Percentiles rank a stretch among this genome's conserved stretches.
These are phyloP conservation scores for Danio tinwini DNA, from an alignment of 2,797 vertebrate genomes.

Conservation along the genomic window DNA sequence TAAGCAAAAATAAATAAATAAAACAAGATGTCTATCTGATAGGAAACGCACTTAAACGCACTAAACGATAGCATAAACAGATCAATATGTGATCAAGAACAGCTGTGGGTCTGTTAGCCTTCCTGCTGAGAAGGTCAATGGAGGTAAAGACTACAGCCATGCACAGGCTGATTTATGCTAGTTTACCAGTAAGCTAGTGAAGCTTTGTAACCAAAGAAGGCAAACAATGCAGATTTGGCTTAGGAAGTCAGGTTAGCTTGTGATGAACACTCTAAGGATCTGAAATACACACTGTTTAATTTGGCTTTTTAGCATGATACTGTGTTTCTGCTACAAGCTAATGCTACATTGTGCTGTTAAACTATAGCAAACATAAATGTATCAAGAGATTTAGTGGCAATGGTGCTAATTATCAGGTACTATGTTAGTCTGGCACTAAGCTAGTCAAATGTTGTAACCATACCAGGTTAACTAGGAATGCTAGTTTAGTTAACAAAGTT, in stretches of 20 bases:
- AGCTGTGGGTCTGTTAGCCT: slow-evolving; percentile 15
- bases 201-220: background rate
- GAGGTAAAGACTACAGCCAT: slow-evolving; percentile 4
- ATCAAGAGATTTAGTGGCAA: too few relatives aligned
- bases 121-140: slow-evolving; percentile 11
- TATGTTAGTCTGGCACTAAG: too few relatives aligned
- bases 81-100: slow-evolving; percentile 53
- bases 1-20: slow-evolving; percentile 5
- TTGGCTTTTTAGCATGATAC: too few relatives aligned
- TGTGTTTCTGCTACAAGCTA: too few relatives aligned
- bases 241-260: background rate
- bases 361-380: too few relatives aligned
- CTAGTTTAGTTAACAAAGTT: too few relatives aligned
- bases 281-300: too few relatives aligned
- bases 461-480: too few relatives aligned
- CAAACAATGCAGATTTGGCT: background rate
- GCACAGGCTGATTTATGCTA: background rate
- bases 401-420: too few relatives aligned
- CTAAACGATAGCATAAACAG: slow-evolving; percentile 48
- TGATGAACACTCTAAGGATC: too few relatives aligned
- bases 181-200: background rate
- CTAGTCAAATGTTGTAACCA: too few relatives aligned
- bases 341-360: too few relatives aligned
- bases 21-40: slow-evolving; percentile 5
- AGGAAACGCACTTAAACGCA: slow-evolving; percentile 4